phyloP scores from a whole-genome alignment of 2,888 invertebrate species.

The Ashinkailepas kermadecensis region DNA sequence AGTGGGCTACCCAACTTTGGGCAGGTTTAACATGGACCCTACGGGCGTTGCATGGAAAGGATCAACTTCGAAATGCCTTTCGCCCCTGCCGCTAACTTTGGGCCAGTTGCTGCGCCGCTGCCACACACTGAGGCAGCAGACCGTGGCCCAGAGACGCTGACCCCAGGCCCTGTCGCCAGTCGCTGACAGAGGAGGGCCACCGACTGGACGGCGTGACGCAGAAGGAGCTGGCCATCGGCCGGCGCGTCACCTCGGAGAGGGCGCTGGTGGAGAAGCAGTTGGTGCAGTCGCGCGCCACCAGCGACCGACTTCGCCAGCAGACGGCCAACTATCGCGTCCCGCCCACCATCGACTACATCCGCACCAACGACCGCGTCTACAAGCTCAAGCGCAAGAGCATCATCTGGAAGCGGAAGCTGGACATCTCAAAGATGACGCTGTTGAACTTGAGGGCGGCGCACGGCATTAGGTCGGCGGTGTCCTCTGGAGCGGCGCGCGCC shows the following conservation, averaged over 20 bases:
- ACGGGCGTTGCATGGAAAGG: too few species aligned
- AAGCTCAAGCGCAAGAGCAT: conserved; percentile 7
- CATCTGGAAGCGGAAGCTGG: conserved; percentile 18
- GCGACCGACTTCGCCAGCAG: background rate
- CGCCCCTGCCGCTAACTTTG: too few species aligned
- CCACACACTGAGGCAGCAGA: too few species aligned
- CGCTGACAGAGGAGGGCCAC: background rate
- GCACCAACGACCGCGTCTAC: conserved; percentile 18
- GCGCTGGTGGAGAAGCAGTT: background rate
- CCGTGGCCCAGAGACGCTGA: too few species aligned
- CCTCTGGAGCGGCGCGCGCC: background rate
- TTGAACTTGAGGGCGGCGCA: background rate
- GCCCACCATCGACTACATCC: conserved; percentile 12
- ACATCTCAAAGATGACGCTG: conserved; percentile 13
- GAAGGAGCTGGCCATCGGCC: background rate
- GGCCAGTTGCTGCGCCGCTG: too few species aligned
- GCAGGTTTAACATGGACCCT: too few species aligned
- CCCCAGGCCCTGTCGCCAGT: background rate
- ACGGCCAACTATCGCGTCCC: conserved; percentile 4
- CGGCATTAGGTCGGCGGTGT: background rate
- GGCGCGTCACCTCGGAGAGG: background rate
- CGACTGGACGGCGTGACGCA: background rate
- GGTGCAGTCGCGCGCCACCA: background rate
- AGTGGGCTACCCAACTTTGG: too few species aligned
- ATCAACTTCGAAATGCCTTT: too few species aligned